Conservation (phyloP, 2,797 vertebrate species). For the Capromys pilorides region DNA sequence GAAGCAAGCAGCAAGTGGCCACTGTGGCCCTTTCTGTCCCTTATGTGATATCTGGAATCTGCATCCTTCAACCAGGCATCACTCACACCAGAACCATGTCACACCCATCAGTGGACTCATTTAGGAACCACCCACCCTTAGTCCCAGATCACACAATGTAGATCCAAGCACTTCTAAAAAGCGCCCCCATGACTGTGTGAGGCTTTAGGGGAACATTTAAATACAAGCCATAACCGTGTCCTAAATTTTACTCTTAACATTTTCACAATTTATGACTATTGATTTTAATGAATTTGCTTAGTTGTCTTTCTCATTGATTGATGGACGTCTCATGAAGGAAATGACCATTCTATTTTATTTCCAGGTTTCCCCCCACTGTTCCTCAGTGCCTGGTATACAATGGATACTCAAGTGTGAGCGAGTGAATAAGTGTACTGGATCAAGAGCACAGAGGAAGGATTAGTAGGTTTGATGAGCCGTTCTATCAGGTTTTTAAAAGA, state of each 20-base stretch:
- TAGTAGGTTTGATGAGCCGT: not conserved
- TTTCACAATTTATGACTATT: slow-evolving; percentile 30
- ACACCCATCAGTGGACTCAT: not conserved
- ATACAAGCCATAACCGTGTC: not conserved
- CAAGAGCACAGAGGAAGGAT: not conserved
- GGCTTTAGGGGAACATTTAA: not conserved
- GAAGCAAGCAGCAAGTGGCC: not conserved
- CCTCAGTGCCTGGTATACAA: not conserved
- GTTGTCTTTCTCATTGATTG: not conserved
- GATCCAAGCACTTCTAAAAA: not conserved
- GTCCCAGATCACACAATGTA: not conserved
- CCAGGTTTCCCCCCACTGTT: not conserved
- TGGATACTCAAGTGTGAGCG: not conserved
- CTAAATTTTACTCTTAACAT: not conserved
- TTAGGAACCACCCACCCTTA: not conserved
- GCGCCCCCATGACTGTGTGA: not conserved
- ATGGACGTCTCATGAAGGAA: not conserved
- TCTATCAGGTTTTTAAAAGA: slow-evolving; percentile 21
- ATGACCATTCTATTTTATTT: not conserved
- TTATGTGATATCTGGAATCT: not conserved
- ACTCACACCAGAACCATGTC: not conserved
- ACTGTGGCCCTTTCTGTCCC: not conserved
- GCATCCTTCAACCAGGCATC: not conserved
- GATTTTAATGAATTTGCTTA: slow-evolving; percentile 47
- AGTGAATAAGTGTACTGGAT: not conserved